A percentile compares a stretch with the other conserved stretches of the same genome.
Conservation (phyloP, 35 echinoderm and acorn worm genomes). For the Heliocidaris erythrogramma region DNA sequence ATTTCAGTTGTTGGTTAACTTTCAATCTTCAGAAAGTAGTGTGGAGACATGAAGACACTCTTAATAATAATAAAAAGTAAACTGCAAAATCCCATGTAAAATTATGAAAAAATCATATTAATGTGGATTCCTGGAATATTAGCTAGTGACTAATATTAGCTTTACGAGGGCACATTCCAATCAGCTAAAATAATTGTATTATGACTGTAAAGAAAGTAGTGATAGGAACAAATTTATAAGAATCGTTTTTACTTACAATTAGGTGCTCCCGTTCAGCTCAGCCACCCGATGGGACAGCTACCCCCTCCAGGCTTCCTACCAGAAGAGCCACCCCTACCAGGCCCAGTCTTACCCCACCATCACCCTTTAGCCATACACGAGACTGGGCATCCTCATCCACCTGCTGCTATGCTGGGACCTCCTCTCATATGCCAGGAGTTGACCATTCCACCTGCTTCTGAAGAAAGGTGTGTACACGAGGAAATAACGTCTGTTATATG, state of each 20-base stretch:
- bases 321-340: neutral
- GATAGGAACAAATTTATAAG: neutral
- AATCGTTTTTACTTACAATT: neutral
- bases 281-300: slow-evolving; percentile 6
- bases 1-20: too few relatives aligned
- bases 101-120: neutral
- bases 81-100: too few relatives aligned
- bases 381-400: neutral
- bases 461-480: slow-evolving; percentile 11
- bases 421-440: slow-evolving; percentile 32
- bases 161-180: too few relatives aligned
- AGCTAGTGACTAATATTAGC: too few relatives aligned
- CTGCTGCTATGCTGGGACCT: neutral
- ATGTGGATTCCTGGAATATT: neutral
- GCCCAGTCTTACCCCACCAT: neutral
- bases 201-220: too few relatives aligned
- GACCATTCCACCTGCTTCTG: slow-evolving; percentile 22
- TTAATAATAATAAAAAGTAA: too few relatives aligned
- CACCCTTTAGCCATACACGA: slow-evolving; percentile 43
- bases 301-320: neutral
- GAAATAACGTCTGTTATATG: neutral
- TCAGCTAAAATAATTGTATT: too few relatives aligned
- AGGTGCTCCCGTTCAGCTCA: slow-evolving; percentile 9
- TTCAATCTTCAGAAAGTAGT: too few relatives aligned
- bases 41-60: too few relatives aligned